Evolutionary conservation across 1,140 invertebrate species (phyloP), one percentile per base, ranked within the genome.

Genomic region (Aricia agestis): DNA sequence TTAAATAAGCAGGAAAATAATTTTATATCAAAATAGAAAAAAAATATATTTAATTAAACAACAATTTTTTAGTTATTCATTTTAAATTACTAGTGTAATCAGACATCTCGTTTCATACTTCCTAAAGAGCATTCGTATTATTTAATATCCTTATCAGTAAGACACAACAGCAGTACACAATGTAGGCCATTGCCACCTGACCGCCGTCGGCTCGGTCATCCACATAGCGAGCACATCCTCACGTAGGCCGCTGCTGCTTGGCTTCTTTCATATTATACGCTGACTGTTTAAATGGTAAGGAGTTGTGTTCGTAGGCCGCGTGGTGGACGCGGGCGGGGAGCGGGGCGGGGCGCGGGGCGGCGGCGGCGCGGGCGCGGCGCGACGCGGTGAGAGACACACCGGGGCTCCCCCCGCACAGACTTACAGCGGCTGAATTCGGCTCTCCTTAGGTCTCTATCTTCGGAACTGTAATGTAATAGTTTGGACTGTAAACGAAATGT

Each of bases 251-350:
- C 10, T 25, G 59, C 11, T 63, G 18, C 18, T 19, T 63, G 19
- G 59, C 59, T 63, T 63, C n/a, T 25, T 63, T 63, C 58, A 59
- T 63, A 6, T 63, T 18, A 11, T 18, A 63, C 6, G 10, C 18
- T 59, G 58, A 18, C 59, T 63, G 6, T 19, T 19, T 19, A 19
- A 36, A 25, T 63, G 59, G 18, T 63, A 25, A 63, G 59, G 59
- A 18, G 18, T 63, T 63, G 18, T 63, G 10, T 63, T 18, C 19
- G 18, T 63, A 63, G 59, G 59, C 59, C 59, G 59, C 19, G 59
- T 63, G 6, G 19, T 25, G 18, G 59, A 63, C 59, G 18, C 10
- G 18, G 19, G 59, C 19, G 59, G 59, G 59, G 59, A 6, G 59
- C 17, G 19, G 18, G 19, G 18, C 19, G 59, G 59, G 19, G 59